A percentile compares a stretch with the other conserved stretches of the same genome.
Evolutionary conservation across 2,888 invertebrate genomes (phyloP).

Genomic region (Agrochola lota): DNA sequence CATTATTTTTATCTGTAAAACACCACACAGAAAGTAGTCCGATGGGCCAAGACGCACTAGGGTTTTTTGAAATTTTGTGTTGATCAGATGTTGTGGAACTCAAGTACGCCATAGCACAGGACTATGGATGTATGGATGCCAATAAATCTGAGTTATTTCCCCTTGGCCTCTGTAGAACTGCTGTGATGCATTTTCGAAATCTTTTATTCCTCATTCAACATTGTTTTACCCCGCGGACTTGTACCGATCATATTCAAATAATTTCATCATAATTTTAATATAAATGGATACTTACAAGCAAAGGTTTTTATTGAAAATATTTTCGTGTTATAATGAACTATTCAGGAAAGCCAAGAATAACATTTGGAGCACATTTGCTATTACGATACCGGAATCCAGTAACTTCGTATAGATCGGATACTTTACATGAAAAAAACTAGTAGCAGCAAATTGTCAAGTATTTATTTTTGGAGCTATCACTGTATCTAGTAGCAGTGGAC

Average conservation of each 20-base stretch:
- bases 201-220: background rate
- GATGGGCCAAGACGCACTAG: too few relatives aligned
- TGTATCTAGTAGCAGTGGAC: conserved; percentile 67
- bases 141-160: background rate
- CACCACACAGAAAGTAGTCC: background rate
- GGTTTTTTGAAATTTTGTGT: background rate
- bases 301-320: conserved; percentile 5
- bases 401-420: conserved; percentile 3
- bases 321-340: conserved; percentile 7
- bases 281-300: background rate
- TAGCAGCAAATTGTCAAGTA: conserved; percentile 61
- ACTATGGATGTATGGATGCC: background rate
- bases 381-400: conserved; percentile 27
- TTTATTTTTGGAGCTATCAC: conserved; percentile 69
- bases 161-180: background rate
- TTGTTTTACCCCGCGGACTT: background rate
- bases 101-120: background rate
- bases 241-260: background rate
- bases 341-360: conserved; percentile 1
- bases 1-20: background rate
- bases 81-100: background rate
- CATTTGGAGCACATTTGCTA: conserved; percentile 8
- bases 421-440: conserved; percentile 32
- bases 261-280: background rate
- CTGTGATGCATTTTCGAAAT: background rate